Conservation (phyloP, 2,888 invertebrate species). For the Epinotia demarniana region DNA sequence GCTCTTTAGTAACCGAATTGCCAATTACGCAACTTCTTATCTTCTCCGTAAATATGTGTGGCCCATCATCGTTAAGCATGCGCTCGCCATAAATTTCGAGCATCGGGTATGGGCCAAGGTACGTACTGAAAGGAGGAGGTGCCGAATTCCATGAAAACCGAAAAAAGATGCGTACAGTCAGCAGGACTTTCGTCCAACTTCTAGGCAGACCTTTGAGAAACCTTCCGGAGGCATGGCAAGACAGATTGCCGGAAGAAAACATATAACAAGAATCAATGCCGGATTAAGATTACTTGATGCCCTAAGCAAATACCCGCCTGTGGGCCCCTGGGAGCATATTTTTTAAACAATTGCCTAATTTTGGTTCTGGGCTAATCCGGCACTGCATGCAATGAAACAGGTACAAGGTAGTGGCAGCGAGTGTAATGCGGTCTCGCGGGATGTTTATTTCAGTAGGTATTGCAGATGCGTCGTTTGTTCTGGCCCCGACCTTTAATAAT, state of each 20-base stretch:
- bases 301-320: too few species aligned
- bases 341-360: too few species aligned
- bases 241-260: not conserved
- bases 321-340: too few species aligned
- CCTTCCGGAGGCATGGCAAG: not conserved
- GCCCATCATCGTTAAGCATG: not conserved
- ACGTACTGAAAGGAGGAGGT: not conserved
- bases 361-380: too few species aligned
- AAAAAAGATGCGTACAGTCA: too few species aligned
- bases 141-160: not conserved
- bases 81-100: not conserved
- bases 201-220: not conserved
- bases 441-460: slow-evolving; percentile 57
- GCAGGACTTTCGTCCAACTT: not conserved
- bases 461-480: slow-evolving; percentile 56
- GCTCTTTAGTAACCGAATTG: too few species aligned
- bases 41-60: too few species aligned
- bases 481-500: slow-evolving; percentile 57
- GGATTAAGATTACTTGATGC: too few species aligned
- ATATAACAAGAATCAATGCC: not conserved
- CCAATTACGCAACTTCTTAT: too few species aligned
- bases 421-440: slow-evolving; percentile 49
- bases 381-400: not conserved
- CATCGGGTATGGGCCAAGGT: not conserved
- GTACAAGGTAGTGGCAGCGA: slow-evolving; percentile 46